These are phyloP conservation scores for Tragelaphus imberbis DNA, from an alignment of 2,113 vertebrate species.

Conservation along the genomic window DNA sequence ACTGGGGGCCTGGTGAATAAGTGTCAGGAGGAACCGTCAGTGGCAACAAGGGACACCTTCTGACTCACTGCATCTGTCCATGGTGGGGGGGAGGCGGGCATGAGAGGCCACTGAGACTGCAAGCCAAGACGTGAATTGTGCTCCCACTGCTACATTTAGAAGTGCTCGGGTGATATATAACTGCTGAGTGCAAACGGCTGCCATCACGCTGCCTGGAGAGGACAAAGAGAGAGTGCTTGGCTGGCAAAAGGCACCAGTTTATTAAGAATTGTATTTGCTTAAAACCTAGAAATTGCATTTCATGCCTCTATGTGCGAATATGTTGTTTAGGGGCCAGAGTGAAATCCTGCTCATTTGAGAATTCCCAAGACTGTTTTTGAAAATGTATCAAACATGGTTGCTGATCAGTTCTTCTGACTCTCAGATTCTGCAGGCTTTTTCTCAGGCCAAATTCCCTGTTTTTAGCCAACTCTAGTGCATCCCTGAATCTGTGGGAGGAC, in stretches of 20 bases:
- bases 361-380: constrained; percentile 46
- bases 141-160: not conserved
- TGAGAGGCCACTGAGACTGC: not conserved
- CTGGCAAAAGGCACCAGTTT: constrained; percentile 41
- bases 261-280: constrained; percentile 43
- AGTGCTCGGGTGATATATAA: constrained; percentile 18
- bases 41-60: not conserved
- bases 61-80: not conserved
- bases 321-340: constrained; percentile 43
- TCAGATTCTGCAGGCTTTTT: constrained; percentile 37
- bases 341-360: constrained; percentile 27
- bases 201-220: not conserved
- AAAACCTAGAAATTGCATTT: constrained; percentile 27
- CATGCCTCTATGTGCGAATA: constrained; percentile 33
- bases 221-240: not conserved
- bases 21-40: not conserved
- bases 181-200: constrained; percentile 5
- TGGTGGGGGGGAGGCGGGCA: not conserved
- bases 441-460: constrained; percentile 16
- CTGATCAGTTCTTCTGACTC: constrained; percentile 42
- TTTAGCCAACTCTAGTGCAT: constrained; percentile 13
- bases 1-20: not conserved
- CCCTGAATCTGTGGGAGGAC: constrained; percentile 39
- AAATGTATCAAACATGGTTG: constrained; percentile 50
- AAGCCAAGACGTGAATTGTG: not conserved